A percentile compares a stretch with the other conserved stretches of the same genome.
These are phyloP conservation scores for Lasioglossum albipes DNA, from an alignment of 1,140 invertebrate species.

Conservation along the genomic window DNA sequence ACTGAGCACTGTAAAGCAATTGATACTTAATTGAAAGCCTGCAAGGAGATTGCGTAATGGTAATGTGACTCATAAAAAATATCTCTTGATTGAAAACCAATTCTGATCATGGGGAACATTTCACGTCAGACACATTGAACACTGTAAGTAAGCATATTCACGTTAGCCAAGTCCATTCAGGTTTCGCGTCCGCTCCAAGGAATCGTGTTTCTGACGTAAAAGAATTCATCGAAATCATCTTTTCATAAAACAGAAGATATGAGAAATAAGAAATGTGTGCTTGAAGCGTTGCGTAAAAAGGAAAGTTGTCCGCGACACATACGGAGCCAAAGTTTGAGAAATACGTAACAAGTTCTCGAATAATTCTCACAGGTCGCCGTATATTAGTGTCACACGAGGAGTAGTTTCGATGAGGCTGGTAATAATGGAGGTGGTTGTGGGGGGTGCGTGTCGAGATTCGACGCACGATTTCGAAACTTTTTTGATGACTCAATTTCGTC, in stretches of 20 bases:
- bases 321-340: background rate
- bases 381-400: constrained; percentile 58
- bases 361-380: constrained; percentile 51
- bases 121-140: too few relatives aligned
- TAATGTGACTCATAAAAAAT: too few relatives aligned
- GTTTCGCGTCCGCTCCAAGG: too few relatives aligned
- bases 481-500: constrained; percentile 75
- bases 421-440: background rate
- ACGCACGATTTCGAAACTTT: constrained; percentile 72
- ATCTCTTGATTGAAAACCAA: too few relatives aligned
- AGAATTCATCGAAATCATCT: background rate
- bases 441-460: constrained; percentile 55
- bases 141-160: too few relatives aligned
- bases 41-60: too few relatives aligned
- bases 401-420: constrained; percentile 17
- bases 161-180: too few relatives aligned
- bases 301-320: constrained; percentile 11
- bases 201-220: background rate
- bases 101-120: too few relatives aligned
- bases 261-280: background rate
- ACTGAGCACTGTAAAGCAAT: too few relatives aligned
- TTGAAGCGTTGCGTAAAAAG: constrained; percentile 4
- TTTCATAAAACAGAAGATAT: background rate
- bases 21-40: too few relatives aligned
- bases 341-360: constrained; percentile 47